A percentile compares a stretch with the other conserved stretches of the same genome.
phyloP scores from a whole-genome alignment of 92 coral and sea anemone genomes.

The Palythoa caribaeorum region DNA sequence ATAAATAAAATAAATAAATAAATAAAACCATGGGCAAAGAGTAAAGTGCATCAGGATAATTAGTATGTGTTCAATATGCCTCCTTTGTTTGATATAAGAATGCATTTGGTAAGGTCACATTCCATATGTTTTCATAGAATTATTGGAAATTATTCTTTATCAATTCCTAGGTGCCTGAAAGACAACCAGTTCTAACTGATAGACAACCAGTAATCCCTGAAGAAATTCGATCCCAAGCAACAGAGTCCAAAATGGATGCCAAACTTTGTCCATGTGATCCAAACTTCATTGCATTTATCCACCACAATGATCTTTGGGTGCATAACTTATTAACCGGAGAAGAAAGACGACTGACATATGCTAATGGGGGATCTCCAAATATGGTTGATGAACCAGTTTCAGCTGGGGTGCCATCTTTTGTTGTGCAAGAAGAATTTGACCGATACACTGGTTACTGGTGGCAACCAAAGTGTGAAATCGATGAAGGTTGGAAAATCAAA shows the following conservation, averaged over 20 bases:
- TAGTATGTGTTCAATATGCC: no score
- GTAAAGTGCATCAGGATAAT: no score
- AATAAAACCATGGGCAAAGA: no score
- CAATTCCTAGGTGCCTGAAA: slow-evolving; percentile 45
- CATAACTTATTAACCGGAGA: slow-evolving; percentile 80
- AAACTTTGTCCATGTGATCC: slow-evolving; percentile 96
- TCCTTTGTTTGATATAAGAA: no score
- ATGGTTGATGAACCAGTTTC: slow-evolving; percentile 86
- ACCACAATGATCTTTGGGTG: slow-evolving; percentile 96
- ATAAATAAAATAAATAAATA: no score
- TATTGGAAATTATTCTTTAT: no score
- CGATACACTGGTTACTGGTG: slow-evolving; percentile 99
- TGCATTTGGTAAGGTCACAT: no score
- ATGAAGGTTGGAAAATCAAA: slow-evolving; percentile 62
- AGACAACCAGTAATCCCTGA: slow-evolving; percentile 82
- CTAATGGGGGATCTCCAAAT: slow-evolving; percentile 85
- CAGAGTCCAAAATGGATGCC: slow-evolving; percentile 95
- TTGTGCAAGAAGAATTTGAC: slow-evolving; percentile 97
- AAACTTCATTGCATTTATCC: slow-evolving; percentile 92
- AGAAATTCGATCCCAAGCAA: slow-evolving; percentile 85
- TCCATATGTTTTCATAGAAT: no score
- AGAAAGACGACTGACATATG: slow-evolving; percentile 84
- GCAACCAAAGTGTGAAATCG: slow-evolving; percentile 80
- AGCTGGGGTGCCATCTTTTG: slow-evolving; percentile 98
- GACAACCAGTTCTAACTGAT: slow-evolving; percentile 35